Conservation (phyloP, 2,888 invertebrate species). For the Sarcophaga carnaria region DNA sequence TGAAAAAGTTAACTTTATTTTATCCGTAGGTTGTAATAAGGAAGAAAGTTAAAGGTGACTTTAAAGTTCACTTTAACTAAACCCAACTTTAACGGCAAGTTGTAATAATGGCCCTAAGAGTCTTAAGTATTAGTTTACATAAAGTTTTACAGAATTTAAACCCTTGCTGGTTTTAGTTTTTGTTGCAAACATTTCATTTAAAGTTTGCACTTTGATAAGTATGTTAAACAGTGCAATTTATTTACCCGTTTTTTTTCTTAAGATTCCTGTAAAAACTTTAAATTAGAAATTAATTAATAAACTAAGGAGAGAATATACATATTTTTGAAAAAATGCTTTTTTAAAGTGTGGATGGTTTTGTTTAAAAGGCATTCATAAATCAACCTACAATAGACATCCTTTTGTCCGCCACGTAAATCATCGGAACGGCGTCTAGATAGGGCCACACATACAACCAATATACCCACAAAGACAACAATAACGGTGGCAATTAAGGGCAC, state of each 20-base stretch:
- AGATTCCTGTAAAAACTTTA: slow-evolving; percentile 9
- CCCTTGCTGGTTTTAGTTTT: no score
- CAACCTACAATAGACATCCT: slow-evolving; percentile 89
- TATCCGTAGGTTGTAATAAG: no score
- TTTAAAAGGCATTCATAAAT: slow-evolving; percentile 62
- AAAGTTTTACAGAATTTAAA: no score
- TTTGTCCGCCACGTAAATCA: slow-evolving; percentile 91
- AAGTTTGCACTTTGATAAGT: no score
- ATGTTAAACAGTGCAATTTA: slow-evolving; percentile 15
- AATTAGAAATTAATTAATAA: slow-evolving; percentile 20
- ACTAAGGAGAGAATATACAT: slow-evolving; percentile 13
- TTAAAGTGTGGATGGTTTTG: background rate
- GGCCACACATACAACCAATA: slow-evolving; percentile 95
- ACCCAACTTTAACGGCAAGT: no score
- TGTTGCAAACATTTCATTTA: no score
- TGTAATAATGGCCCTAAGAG: no score
- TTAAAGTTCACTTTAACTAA: no score
- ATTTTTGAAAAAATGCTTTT: background rate
- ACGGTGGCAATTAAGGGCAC: slow-evolving; percentile 95
- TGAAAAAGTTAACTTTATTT: no score
- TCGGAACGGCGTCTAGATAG: slow-evolving; percentile 91
- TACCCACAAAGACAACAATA: slow-evolving; percentile 94
- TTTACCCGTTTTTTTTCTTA: no score
- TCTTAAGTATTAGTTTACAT: no score
- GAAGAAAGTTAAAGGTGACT: no score